Percentiles rank a stretch among this genome's conserved stretches.
phyloP scores from a whole-genome alignment of 2,888 invertebrate species.

The Lysandra bellargus region DNA sequence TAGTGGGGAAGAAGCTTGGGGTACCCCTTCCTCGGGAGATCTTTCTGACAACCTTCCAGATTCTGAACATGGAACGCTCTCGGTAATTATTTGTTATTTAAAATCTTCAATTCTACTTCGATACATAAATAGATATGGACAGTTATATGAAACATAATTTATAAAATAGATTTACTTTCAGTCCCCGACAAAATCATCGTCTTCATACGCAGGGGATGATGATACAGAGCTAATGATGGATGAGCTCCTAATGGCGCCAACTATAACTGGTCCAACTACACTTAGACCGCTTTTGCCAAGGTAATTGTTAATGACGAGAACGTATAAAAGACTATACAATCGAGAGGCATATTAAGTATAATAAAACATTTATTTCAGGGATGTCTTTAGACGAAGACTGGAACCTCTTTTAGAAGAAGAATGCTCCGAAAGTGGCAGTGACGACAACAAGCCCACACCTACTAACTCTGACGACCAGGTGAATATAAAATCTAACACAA shows the following conservation, averaged over 20 bases:
- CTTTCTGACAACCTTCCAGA: conserved; percentile 87
- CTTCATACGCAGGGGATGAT: conserved; percentile 85
- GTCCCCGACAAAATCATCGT: conserved; percentile 84
- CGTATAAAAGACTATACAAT: neutral
- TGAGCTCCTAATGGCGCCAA: conserved; percentile 88
- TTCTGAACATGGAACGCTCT: conserved; percentile 84
- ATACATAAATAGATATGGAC: neutral
- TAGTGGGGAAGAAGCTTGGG: conserved; percentile 94
- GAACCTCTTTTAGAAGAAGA: conserved; percentile 93
- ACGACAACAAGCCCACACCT: conserved; percentile 72
- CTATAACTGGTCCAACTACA: conserved; percentile 86
- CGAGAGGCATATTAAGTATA: conserved; percentile 37
- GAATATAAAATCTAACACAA: conserved; percentile 56
- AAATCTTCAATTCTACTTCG: neutral
- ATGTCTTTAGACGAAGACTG: conserved; percentile 84
- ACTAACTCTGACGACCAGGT: conserved; percentile 78
- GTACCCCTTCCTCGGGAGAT: conserved; percentile 92
- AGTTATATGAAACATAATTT: neutral
- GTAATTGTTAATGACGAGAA: conserved; percentile 50
- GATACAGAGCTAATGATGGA: conserved; percentile 92
- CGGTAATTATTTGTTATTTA: conserved; percentile 67
- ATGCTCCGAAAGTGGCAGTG: conserved; percentile 83
- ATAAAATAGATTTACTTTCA: conserved; percentile 50
- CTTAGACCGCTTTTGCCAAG: conserved; percentile 86
- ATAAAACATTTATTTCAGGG: conserved; percentile 53